These are phyloP conservation scores for Cataglyphis altisquamis DNA, from an alignment of 2,888 invertebrate species.

Conservation along the genomic window DNA sequence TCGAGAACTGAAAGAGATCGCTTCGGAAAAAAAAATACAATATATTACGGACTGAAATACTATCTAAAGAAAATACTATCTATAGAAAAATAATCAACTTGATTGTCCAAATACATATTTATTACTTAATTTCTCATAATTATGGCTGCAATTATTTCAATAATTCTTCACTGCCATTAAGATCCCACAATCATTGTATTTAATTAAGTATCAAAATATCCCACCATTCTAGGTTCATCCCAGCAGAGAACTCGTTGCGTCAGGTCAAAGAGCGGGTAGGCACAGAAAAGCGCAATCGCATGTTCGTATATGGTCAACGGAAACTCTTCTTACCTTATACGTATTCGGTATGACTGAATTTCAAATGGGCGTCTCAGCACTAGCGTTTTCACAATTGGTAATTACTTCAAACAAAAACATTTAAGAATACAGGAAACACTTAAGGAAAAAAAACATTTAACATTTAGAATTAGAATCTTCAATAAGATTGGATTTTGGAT, in stretches of 20 bases:
- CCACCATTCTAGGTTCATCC: constrained; percentile 89
- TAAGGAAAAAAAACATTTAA: no score
- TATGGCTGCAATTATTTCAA: background rate
- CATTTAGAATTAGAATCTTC: no score
- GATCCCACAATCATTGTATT: background rate
- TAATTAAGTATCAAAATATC: background rate
- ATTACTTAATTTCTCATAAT: background rate
- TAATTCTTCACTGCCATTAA: background rate
- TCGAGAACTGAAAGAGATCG: background rate
- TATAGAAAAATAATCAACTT: background rate
- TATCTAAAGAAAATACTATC: background rate
- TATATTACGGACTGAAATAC: background rate
- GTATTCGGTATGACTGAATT: constrained; percentile 97
- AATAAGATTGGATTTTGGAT: no score
- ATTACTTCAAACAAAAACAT: constrained; percentile 64
- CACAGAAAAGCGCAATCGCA: constrained; percentile 95
- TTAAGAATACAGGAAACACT: background rate
- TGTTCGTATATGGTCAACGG: constrained; percentile 97
- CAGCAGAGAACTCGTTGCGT: constrained; percentile 94
- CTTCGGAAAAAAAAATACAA: background rate
- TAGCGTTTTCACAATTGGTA: constrained; percentile 96
- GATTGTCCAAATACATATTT: background rate
- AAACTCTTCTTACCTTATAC: constrained; percentile 94
- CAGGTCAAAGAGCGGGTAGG: constrained; percentile 94
- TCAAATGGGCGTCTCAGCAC: constrained; percentile 94